Percentiles rank a stretch among this genome's conserved stretches.
phyloP scores from a whole-genome alignment of 2,888 invertebrate genomes.

The Glaucopsyche alexis region DNA sequence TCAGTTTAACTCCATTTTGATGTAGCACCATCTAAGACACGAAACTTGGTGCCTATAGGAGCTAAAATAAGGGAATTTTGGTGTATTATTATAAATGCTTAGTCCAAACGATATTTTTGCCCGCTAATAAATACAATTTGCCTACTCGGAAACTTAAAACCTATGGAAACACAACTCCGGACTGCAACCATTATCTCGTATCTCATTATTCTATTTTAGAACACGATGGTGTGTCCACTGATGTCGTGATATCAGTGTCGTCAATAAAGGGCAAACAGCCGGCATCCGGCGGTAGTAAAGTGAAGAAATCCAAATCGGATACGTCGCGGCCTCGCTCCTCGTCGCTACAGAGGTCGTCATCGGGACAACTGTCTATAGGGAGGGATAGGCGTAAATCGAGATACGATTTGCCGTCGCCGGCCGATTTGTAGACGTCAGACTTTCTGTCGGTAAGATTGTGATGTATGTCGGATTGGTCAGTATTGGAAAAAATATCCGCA shows the following conservation, averaged over 20 bases:
- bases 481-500: not conserved
- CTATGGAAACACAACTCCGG: slow-evolving; percentile 14
- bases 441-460: slow-evolving; percentile 33
- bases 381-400: slow-evolving; percentile 67
- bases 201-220: slow-evolving; percentile 46
- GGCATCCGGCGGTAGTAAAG: slow-evolving; percentile 71
- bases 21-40: too few species aligned
- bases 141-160: not conserved
- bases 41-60: too few species aligned
- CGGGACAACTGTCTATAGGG: slow-evolving; percentile 62
- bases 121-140: not conserved
- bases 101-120: not conserved
- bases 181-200: slow-evolving; percentile 4
- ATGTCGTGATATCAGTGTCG: slow-evolving; percentile 69
- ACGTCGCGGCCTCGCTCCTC: slow-evolving; percentile 65
- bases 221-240: slow-evolving; percentile 64
- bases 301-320: slow-evolving; percentile 71
- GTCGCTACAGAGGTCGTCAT: slow-evolving; percentile 69
- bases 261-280: slow-evolving; percentile 74
- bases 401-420: slow-evolving; percentile 66
- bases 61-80: too few species aligned
- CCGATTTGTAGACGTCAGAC: slow-evolving; percentile 54
- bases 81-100: too few species aligned
- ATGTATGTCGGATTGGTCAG: slow-evolving; percentile 28
- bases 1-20: too few species aligned